Base-by-base conservation (phyloP, 2,888 invertebrate genomes). In the Gymnoscelis rufifasciata region DNA sequence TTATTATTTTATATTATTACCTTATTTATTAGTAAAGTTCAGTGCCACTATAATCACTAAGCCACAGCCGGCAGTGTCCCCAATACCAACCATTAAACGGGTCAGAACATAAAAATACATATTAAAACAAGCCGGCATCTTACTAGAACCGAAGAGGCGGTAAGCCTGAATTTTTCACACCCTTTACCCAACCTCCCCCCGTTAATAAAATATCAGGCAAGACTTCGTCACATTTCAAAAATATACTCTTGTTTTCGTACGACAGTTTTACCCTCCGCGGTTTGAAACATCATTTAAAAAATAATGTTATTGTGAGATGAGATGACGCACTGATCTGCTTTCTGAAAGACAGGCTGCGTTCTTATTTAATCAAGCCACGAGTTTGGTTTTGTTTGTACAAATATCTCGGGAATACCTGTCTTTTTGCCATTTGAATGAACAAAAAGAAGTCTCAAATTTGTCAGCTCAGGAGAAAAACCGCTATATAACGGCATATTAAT, bases 151-250 rank as follows among this genome's bases (percentile, higher is more conserved):
- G 64, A 62, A 57, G 62, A 61, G 68, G 66, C 64, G 62, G 56
- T 46, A 51, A 35, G 62, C 65, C 55, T 80, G 75, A 81, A 81
- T 82, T 79, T 82, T 82, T 78, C 78, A 81, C 74, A 71, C 71
- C 67, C 63, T 52, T 61, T 50, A 65, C 59, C 59, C 59, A 49
- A 56, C 54, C 51, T 44, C 61, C 63, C 54, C 65, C 69, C 66
- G 68, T 83, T 78, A 78, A 83, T 83, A 83, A 82, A 78, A 80
- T 76, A 83, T 82, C 65, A 78, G 58, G 61, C 54, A 61, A 74
- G 73, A 77, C 79, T 78, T 82, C 78, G 78, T 78, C 82, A 79
- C 81, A 78, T 78, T 65, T 75, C 72, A 69, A 73, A 65, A 64
- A 61, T 64, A 65, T 52, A 47, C 42, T 48, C 43, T 36, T 38